Evolutionary conservation across 2,113 vertebrate species (phyloP), one percentile per base, ranked within the genome.

Genomic region (Atractosteus spatula): DNA sequence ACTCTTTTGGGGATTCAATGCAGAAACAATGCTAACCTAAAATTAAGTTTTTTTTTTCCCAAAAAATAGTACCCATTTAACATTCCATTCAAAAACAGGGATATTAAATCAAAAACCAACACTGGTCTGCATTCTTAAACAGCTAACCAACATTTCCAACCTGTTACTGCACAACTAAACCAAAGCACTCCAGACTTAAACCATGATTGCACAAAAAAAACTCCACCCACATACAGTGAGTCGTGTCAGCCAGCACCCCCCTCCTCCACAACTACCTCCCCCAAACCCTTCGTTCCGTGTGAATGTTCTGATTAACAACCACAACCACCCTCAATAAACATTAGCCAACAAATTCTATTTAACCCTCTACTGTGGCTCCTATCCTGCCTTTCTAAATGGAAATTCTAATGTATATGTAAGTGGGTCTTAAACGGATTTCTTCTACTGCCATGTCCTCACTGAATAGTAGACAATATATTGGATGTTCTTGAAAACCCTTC

Each of bases 121-220:
- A 3, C 62, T 57, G 63, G 54, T 67, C 63, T 17, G n/a, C 12
- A 8, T 45, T 17, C 13, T 6, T 62, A 55, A 55, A 54, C 12
- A 63, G 73, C 70, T 70, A 51, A 51, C 47, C 47, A 51, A 51
- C 47, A 51, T 51, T 78, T 65, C 72, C 79, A 81, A 81, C 77
- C 77, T 84, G 80, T 79, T 81, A 79, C 70, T 77, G 75, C 80
- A 78, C 78, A 79, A 70, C 62, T 69, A 79, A 82, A 74, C 76
- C 70, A 68, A 69, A 66, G 65, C 71, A 78, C 61, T 73, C 69
- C 41, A 69, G 77, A 64, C 77, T 74, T 78, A 64, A 79, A 73
- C 78, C 80, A 77, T 8, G 51, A 74, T 5, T 10, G 29, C 51
- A 67, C 64, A 68, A 45, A 12, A 45, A 70, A 55, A 76, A 82